These are phyloP conservation scores for Eupsittula cactorum DNA, from an alignment of 2,113 vertebrate species.

Conservation along the genomic window DNA sequence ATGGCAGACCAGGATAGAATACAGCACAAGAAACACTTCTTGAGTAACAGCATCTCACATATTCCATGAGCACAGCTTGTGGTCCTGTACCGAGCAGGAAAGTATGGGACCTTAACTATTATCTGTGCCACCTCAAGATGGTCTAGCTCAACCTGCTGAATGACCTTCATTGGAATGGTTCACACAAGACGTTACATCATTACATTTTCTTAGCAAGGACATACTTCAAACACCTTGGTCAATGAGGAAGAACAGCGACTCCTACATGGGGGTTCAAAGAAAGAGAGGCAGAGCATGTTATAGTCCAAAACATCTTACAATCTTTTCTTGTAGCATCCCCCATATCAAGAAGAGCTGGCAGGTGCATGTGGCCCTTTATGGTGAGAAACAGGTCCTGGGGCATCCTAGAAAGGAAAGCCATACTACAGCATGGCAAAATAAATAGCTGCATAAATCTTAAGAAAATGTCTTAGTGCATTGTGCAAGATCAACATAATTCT, in stretches of 20 bases:
- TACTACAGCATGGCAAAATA: slow-evolving; percentile 72
- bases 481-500: slow-evolving; percentile 57
- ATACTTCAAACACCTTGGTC: slow-evolving; percentile 70
- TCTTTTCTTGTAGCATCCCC: slow-evolving; percentile 67
- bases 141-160: slow-evolving; percentile 50
- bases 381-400: slow-evolving; percentile 68
- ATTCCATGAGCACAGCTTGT: slow-evolving; percentile 36
- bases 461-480: slow-evolving; percentile 61
- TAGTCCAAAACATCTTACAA: slow-evolving; percentile 73
- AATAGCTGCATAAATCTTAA: slow-evolving; percentile 69
- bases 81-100: slow-evolving; percentile 29
- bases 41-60: slow-evolving; percentile 40
- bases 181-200: slow-evolving; percentile 64
- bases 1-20: slow-evolving; percentile 44
- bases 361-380: slow-evolving; percentile 69
- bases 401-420: slow-evolving; percentile 72
- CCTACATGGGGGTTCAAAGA: slow-evolving; percentile 70
- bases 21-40: slow-evolving; percentile 60
- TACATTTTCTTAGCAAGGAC: slow-evolving; percentile 71
- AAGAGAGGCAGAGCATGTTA: slow-evolving; percentile 68
- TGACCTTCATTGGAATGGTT: slow-evolving; percentile 60
- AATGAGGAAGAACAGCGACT: slow-evolving; percentile 63
- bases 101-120: slow-evolving; percentile 17
- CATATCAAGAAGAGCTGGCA: slow-evolving; percentile 70
- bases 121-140: slow-evolving; percentile 43